These are phyloP conservation scores for Arremon aurantiirostris DNA, from an alignment of 2,797 vertebrate species.

Conservation along the genomic window DNA sequence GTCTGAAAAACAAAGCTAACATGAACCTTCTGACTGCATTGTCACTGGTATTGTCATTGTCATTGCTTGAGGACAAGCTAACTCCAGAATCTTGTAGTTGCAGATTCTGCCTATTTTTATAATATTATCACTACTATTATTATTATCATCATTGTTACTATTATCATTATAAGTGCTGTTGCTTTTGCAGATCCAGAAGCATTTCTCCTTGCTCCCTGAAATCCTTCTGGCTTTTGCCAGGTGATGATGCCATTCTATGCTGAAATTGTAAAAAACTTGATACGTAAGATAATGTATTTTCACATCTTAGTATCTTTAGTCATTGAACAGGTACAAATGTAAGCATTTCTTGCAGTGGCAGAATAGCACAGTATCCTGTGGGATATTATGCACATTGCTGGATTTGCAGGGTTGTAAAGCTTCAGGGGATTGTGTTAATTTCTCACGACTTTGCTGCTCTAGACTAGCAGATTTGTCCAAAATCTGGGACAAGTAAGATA, in stretches of 20 bases:
- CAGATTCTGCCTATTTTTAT: neutral
- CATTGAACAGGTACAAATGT: neutral
- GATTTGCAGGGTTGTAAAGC: neutral
- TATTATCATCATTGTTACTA: neutral
- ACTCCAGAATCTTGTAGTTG: neutral
- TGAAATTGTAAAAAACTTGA: neutral
- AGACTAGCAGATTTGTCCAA: neutral
- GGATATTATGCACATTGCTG: neutral
- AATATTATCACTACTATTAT: neutral
- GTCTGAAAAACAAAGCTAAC: neutral
- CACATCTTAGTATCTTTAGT: neutral
- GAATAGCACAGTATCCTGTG: neutral
- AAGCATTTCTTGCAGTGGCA: neutral
- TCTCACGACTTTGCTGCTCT: neutral
- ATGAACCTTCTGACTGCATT: neutral
- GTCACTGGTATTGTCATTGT: neutral
- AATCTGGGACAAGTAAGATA: neutral
- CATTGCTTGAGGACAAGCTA: neutral
- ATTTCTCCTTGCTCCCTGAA: neutral
- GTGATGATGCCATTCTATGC: accelerated
- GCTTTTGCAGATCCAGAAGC: neutral
- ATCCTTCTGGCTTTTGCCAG: neutral
- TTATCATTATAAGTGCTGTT: neutral
- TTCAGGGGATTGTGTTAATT: neutral
- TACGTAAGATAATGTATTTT: neutral